Base-by-base conservation (phyloP, 2,888 invertebrate genomes). In the Nasonia oneida region DNA sequence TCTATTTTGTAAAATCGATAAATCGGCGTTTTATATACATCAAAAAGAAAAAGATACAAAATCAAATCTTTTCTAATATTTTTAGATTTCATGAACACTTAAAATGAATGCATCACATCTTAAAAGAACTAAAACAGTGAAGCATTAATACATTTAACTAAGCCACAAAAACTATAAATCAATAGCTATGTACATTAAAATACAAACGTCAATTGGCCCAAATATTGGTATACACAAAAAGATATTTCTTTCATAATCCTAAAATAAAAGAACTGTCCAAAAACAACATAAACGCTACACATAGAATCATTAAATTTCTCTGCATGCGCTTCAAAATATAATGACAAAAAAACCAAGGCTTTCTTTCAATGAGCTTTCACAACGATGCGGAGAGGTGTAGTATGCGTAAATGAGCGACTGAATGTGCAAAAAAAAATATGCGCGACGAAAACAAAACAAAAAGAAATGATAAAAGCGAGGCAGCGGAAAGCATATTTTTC, bases 401-500 rank as follows among this genome's bases (percentile, higher is more conserved):
- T 71, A 37, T 39, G 81, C 18, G n/a, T 67, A 77, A 53, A 12
- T 37, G 84, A 64, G 47, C 29, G 70, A 83, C 80, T 76, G 77
- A 37, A 64, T 57, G 64, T 47, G 42, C 15, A 39, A 79, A 81
- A 71, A 61, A 39, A 29, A 29, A 29, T 23, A 29, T 29, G 29
- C 67, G 18, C 29, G 71, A 83, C 75, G 64, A 37, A 37, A 47
- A 79, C 12, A 78, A 76, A 77, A 37, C 33, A 23, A 47, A 71
- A 70, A 53, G 61, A 42, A 39, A 50, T 42, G 71, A 61, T 29
- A 29, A 57, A 83, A 74, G 73, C 75, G 70, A 77, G 80, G 85
- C 75, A 23, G 79, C 89, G 89, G 91, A 81, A 90, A 90, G 81
- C 89, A 90, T 92, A 92, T 92, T 92, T 92, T 92, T 92, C 91